Evolutionary conservation across 2,113 vertebrate genomes (phyloP), one percentile per base, ranked within the genome.

Genomic region (Rafetus swinhoei): DNA sequence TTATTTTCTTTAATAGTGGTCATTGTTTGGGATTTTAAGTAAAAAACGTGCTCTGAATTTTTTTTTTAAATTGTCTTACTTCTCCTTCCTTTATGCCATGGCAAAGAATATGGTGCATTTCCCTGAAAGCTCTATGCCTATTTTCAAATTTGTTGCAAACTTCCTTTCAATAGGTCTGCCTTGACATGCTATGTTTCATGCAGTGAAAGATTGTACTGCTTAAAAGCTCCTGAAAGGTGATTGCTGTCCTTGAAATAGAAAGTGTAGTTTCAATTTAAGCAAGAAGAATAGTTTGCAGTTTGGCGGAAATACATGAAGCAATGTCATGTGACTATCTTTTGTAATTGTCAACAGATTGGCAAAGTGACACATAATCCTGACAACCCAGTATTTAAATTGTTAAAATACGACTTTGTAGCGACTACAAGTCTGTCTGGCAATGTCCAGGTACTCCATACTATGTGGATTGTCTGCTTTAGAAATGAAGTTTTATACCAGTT

Each of bases 351-450:
- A 93, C 92, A 97, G 95, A 84, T 87, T 96, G 96, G 95, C 81
- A 91, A 97, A 96, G 32, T 4, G 76, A 97, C 80, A 88, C 86
- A 52, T 84, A 95, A 97, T 96, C 90, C 91, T 90, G 90, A 92
- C 93, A 96, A 97, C 96, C 72, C 45, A 79, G 84, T 86, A 95
- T 93, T 95, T 97, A 97, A 45, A 98, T 97, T 97, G 96, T 89
- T 97, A 97, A 98, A 98, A 97, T 85, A 95, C 93, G 85, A 93
- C 97, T 96, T 97, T 91, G 62, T 96, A 97, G 94, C 91, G 94
- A 60, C 95, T 96, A 82, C 92, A 88, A 76, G 7, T 84, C 21
- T 80, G 84, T 95, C 90, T 96, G 96, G 89, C 94, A 97, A 92
- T 86, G 86, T 3, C 82, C 96, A 96, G 92, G 86, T 79, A 65